These are phyloP conservation scores for Parthenolecanium corni DNA, from an alignment of 2,888 invertebrate genomes.

Conservation along the genomic window DNA sequence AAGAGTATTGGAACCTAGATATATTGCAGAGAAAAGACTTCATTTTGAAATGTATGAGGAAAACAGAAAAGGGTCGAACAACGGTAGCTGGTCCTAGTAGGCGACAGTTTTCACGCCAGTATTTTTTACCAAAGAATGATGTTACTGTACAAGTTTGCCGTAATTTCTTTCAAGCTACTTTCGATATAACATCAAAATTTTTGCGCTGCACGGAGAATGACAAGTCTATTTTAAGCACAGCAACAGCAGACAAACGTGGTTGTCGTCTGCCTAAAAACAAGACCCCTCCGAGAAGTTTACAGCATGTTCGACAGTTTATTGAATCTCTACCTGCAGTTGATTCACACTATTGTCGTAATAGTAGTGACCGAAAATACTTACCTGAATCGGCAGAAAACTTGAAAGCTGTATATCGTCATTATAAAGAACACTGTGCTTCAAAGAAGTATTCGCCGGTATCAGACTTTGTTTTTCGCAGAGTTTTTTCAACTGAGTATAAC, in stretches of 20 bases:
- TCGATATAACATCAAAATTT: constrained; percentile 10
- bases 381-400: background rate
- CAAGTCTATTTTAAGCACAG: background rate
- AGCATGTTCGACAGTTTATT: constrained; percentile 4
- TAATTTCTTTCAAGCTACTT: constrained; percentile 2
- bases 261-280: background rate
- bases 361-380: background rate
- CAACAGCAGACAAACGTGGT: constrained; percentile 11
- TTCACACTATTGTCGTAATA: background rate
- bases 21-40: background rate
- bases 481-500: constrained; percentile 13
- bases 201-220: constrained; percentile 1
- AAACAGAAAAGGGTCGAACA: background rate
- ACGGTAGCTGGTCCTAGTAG: background rate
- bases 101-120: background rate
- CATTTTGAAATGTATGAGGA: constrained; percentile 1
- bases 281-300: constrained; percentile 1
- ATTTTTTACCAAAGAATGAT: constrained; percentile 6
- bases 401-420: background rate
- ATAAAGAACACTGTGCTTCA: background rate
- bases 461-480: constrained; percentile 5
- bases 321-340: constrained; percentile 17
- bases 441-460: constrained; percentile 2
- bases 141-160: background rate
- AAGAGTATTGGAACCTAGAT: constrained; percentile 4